These are phyloP conservation scores for Liasis olivaceus DNA, from an alignment of 2,797 vertebrate species.

Conservation along the genomic window DNA sequence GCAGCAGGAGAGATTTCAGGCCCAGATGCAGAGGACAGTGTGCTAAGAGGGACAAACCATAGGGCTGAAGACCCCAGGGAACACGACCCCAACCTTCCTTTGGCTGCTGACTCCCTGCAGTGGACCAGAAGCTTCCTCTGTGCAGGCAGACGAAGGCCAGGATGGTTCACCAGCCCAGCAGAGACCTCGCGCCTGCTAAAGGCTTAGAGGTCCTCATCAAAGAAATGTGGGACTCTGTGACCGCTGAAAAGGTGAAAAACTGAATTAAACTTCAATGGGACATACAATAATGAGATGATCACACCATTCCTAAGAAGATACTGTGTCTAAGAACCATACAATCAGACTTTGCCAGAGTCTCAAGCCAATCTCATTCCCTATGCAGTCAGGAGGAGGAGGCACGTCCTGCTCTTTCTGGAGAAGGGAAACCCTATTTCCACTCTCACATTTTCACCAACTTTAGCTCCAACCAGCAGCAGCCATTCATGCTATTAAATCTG, in stretches of 20 bases:
- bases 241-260: not conserved
- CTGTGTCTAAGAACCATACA: not conserved
- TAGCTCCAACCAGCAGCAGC: too few species aligned
- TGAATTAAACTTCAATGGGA: not conserved
- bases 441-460: not conserved
- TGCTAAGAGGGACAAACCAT: too few species aligned
- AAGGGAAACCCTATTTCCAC: not conserved
- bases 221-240: not conserved
- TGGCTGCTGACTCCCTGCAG: not conserved
- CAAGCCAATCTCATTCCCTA: not conserved
- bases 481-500: not conserved
- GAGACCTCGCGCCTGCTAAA: not conserved
- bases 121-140: not conserved
- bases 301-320: not conserved
- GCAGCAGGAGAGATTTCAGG: not conserved
- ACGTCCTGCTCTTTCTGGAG: too few species aligned
- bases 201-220: not conserved
- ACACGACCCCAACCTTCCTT: too few species aligned
- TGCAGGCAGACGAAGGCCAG: not conserved
- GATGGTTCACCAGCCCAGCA: not conserved
- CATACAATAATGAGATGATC: not conserved
- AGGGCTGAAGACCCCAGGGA: not conserved
- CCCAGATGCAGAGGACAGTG: fast-evolving
- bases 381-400: not conserved
- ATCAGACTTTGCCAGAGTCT: not conserved